Base-by-base conservation (phyloP, 1,140 invertebrate genomes). In the Drosophila biarmipes region DNA sequence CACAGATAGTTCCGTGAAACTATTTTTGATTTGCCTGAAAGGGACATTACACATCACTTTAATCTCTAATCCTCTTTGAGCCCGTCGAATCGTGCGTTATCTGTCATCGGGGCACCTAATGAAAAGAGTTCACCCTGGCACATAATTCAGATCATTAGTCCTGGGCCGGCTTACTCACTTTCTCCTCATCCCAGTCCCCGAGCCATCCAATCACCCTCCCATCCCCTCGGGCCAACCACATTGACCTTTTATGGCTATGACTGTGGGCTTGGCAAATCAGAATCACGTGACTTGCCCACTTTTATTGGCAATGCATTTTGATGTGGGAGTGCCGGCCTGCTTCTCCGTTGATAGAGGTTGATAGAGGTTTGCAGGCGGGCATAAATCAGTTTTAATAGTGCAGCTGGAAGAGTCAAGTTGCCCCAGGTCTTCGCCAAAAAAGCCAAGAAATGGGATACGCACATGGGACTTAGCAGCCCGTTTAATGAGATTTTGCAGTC, bases 371-470 rank as follows among this genome's bases (percentile, higher is more conserved):
- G 58, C 51, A 42, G 68, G 38, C 38, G 71, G 29, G 61, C 69
- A 86, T 86, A 86, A 86, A 86, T 86, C 81, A 87, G 78, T 75
- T 87, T 86, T 86, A 86, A 86, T 87, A 86, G 82, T 80, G 59
- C 73, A 78, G 82, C 82, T 81, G 82, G 67, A 56, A 63, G 43
- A 78, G 67, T 53, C 71, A 68, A 79, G 77, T 48, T 64, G 78
- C 78, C 76, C 73, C 42, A 46, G 64, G 72, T 64, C 71, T 58
- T 71, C 29, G 43, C 40, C 37, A 66, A 58, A 76, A 52, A 51
- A 15, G 29, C 19, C 1, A 35, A 14, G 14, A 57, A 21, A 12
- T 40, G 69, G 37, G 17, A 55, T 73, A 74, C 71, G 72, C 68
- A 72, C 55, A 54, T 63, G 57, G 59, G 56, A 75, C 80, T 72